Percentiles rank a stretch among this genome's conserved stretches.
phyloP scores from a whole-genome alignment of 2,888 invertebrate genomes.

The Lymantria dispar region DNA sequence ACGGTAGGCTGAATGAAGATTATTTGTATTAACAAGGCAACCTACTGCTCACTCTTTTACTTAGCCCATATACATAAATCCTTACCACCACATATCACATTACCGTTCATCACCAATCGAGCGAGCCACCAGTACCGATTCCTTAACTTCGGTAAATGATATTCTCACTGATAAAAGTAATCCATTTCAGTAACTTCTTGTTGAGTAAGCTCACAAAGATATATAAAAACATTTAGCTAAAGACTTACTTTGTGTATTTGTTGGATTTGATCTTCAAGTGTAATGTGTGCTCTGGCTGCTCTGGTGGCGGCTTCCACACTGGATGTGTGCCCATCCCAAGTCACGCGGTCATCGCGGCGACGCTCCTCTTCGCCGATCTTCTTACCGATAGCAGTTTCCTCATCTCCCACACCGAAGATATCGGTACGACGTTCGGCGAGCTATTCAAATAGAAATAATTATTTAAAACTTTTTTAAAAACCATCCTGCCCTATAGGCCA shows the following conservation, averaged over 20 bases:
- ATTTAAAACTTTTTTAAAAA: neutral
- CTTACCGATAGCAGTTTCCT: constrained; percentile 99
- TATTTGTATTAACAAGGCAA: too few relatives aligned
- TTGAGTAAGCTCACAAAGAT: too few relatives aligned
- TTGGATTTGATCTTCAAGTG: constrained; percentile 97
- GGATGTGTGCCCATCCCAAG: constrained; percentile 99
- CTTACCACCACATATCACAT: too few relatives aligned
- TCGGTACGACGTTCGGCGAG: constrained; percentile 99
- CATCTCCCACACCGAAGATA: constrained; percentile 99
- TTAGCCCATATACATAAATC: too few relatives aligned
- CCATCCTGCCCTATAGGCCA: too few relatives aligned
- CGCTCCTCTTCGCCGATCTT: constrained; percentile 96
- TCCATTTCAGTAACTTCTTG: too few relatives aligned
- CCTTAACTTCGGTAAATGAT: too few relatives aligned
- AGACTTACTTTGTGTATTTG: constrained; percentile 94
- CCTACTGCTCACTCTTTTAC: too few relatives aligned
- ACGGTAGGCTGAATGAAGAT: too few relatives aligned
- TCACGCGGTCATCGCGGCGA: constrained; percentile 94
- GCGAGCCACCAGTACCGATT: too few relatives aligned
- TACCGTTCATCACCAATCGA: too few relatives aligned
- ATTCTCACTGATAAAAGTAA: too few relatives aligned
- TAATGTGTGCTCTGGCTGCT: constrained; percentile 96
- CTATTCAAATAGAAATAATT: constrained; percentile 24
- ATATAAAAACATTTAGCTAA: neutral
- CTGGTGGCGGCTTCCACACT: constrained; percentile 97